These are phyloP conservation scores for Rhimphoctona megacephalus DNA, from an alignment of 2,888 invertebrate genomes.

Conservation along the genomic window DNA sequence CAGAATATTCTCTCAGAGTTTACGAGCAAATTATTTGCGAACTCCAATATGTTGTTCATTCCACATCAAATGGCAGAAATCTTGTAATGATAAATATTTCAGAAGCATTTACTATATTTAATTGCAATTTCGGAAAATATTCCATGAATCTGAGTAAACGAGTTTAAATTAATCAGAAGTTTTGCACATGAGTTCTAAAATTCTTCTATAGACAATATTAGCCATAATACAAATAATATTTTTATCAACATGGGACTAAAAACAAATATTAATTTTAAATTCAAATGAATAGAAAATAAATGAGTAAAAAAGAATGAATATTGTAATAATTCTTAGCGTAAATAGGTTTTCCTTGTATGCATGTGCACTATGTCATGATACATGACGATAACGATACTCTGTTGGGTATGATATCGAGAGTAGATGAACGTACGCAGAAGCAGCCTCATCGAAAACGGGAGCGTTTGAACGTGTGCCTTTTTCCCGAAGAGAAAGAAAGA, in stretches of 20 bases:
- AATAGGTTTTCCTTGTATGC: slow-evolving; percentile 9
- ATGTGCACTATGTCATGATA: slow-evolving; percentile 48
- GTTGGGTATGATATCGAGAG: slow-evolving; percentile 49
- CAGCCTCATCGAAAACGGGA: slow-evolving; percentile 80
- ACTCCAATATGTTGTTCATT: neutral
- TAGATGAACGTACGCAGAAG: slow-evolving; percentile 58
- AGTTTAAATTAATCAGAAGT: neutral
- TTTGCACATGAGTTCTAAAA: neutral
- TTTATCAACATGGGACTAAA: neutral
- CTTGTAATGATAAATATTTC: neutral
- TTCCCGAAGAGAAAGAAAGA: slow-evolving; percentile 34
- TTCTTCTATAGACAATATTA: neutral
- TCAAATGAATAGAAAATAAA: neutral
- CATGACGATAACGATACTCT: slow-evolving; percentile 53
- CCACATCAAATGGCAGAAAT: neutral
- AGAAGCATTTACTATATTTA: neutral
- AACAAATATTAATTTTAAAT: neutral
- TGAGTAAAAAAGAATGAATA: neutral
- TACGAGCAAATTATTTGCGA: slow-evolving; percentile 2
- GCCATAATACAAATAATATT: neutral
- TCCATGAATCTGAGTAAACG: neutral
- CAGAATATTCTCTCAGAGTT: slow-evolving; percentile 37
- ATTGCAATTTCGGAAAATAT: neutral
- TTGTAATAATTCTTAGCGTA: neutral
- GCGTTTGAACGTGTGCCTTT: slow-evolving; percentile 71